Conservation (phyloP, 2,797 vertebrate genomes). For the Denticeps clupeoides region DNA sequence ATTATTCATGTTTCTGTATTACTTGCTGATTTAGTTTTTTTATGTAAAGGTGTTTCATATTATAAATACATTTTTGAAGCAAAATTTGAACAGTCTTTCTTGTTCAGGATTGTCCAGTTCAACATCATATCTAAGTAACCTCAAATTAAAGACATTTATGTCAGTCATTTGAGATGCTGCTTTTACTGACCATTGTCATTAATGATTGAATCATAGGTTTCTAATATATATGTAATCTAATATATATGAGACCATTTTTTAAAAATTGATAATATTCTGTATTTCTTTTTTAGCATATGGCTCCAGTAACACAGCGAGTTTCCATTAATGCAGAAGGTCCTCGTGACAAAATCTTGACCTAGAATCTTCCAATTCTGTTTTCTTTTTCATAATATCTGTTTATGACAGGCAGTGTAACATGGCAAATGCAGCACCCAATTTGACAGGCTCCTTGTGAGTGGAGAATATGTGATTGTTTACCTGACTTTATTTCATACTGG, state of each 20-base stretch:
- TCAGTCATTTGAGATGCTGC: no score
- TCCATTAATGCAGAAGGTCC: slow-evolving; percentile 51
- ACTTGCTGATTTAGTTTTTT: slow-evolving; percentile 7
- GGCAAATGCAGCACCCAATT: slow-evolving; percentile 50
- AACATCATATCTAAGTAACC: no score
- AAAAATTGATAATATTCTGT: slow-evolving; percentile 1
- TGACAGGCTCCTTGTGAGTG: slow-evolving; percentile 59
- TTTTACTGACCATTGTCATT: no score
- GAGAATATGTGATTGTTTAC: slow-evolving; percentile 69
- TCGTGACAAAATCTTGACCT: slow-evolving; percentile 51
- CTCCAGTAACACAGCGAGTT: slow-evolving; percentile 26
- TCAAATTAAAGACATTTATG: no score
- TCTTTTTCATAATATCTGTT: slow-evolving; percentile 64
- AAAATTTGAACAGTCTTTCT: no score
- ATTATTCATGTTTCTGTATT: no score
- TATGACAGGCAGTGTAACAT: slow-evolving; percentile 64
- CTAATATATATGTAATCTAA: no score
- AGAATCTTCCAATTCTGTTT: slow-evolving; percentile 53
- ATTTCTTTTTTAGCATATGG: background rate
- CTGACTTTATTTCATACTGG: slow-evolving; percentile 65
- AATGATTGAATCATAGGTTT: no score
- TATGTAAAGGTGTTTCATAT: background rate
- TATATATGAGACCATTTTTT: no score
- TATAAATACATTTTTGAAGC: no score
- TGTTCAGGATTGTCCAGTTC: no score